phyloP scores from a whole-genome alignment of 2,113 vertebrate genomes.

The Tonatia bakeri region DNA sequence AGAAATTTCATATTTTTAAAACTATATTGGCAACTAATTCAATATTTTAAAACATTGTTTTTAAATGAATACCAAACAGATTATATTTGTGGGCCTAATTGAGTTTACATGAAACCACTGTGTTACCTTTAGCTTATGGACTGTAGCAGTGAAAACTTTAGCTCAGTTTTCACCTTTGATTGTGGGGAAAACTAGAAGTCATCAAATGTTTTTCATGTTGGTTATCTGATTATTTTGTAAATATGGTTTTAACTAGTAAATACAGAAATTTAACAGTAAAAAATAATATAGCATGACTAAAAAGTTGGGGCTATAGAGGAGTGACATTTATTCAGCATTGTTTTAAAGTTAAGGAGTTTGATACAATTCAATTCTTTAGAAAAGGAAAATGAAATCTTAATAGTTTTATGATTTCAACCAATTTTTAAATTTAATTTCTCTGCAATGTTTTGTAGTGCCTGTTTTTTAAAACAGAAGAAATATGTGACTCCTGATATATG shows the following conservation, averaged over 20 bases:
- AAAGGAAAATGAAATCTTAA: not conserved
- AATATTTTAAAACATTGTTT: not conserved
- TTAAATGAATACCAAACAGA: not conserved
- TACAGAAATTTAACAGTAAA: not conserved
- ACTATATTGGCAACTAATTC: not conserved
- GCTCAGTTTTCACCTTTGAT: not conserved
- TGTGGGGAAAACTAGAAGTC: not conserved
- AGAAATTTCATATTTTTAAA: not conserved
- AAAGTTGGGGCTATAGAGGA: not conserved
- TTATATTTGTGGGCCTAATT: not conserved
- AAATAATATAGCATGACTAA: not conserved
- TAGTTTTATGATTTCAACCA: not conserved
- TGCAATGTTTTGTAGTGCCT: slow-evolving; percentile 27
- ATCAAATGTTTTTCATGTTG: not conserved
- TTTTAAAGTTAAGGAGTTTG: slow-evolving; percentile 1
- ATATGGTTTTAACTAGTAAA: slow-evolving; percentile 15
- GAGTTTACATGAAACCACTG: not conserved
- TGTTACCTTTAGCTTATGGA: not conserved
- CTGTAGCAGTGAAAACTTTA: not conserved
- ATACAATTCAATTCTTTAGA: slow-evolving; percentile 4
- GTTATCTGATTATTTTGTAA: not conserved
- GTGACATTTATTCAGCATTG: not conserved
- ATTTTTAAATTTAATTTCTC: not conserved
- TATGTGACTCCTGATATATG: not conserved
- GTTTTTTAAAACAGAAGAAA: not conserved